Percentiles rank a stretch among this genome's conserved stretches.
Evolutionary conservation across 2,888 invertebrate genomes (phyloP).

Genomic region (Argyresthia albistria): DNA sequence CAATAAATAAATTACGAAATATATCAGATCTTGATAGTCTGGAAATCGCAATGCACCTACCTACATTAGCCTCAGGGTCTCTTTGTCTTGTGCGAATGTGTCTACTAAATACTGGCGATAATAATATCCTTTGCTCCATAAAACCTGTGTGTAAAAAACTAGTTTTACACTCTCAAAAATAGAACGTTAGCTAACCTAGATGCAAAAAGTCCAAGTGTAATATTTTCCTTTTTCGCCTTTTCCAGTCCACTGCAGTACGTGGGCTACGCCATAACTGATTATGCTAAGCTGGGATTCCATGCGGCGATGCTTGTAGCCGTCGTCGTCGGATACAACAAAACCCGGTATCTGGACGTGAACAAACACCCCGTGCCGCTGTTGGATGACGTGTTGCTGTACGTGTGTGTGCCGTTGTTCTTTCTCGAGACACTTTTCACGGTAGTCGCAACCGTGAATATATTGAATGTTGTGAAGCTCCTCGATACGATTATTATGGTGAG

Average conservation of each 20-base stretch:
- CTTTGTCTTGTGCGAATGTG: too few relatives aligned
- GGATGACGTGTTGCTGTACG: slow-evolving; percentile 79
- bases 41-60: too few relatives aligned
- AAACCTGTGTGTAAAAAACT: too few relatives aligned
- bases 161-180: too few relatives aligned
- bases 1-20: too few relatives aligned
- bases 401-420: slow-evolving; percentile 83
- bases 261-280: slow-evolving; percentile 62
- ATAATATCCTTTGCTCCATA: too few relatives aligned
- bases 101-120: too few relatives aligned
- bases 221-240: slow-evolving; percentile 10
- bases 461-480: slow-evolving; percentile 60
- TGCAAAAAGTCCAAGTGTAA: too few relatives aligned
- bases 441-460: slow-evolving; percentile 73
- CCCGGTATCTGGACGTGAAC: slow-evolving; percentile 77
- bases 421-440: slow-evolving; percentile 79
- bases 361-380: slow-evolving; percentile 75
- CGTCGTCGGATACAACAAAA: slow-evolving; percentile 74
- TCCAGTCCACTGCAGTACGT: slow-evolving; percentile 57
- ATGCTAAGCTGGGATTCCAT: slow-evolving; percentile 69
- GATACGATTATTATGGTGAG: slow-evolving; percentile 71
- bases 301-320: slow-evolving; percentile 70
- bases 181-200: too few relatives aligned
- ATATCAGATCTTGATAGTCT: too few relatives aligned
- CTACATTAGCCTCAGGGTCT: too few relatives aligned